Evolutionary conservation across 2,888 invertebrate genomes (phyloP).

Genomic region (Embidobia sp.): DNA sequence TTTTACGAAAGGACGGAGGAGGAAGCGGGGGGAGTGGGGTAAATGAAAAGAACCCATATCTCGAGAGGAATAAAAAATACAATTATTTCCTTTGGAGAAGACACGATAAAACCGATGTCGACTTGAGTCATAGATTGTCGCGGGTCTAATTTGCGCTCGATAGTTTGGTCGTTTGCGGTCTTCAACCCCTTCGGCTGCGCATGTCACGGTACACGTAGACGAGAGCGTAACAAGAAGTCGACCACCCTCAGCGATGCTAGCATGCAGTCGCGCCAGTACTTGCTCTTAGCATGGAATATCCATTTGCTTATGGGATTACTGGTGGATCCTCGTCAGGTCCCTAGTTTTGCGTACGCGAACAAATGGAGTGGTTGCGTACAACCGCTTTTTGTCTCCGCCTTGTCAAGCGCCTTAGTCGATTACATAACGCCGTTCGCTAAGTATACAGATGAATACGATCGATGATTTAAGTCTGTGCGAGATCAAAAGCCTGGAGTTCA

Average conservation of each 20-base stretch:
- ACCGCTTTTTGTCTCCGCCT: too few species aligned
- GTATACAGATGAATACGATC: too few species aligned
- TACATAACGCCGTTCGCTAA: slow-evolving; percentile 42
- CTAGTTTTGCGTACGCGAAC: slow-evolving; percentile 25
- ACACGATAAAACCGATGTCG: too few species aligned
- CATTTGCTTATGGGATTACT: slow-evolving; percentile 25
- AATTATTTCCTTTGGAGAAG: too few species aligned
- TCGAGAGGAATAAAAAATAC: too few species aligned
- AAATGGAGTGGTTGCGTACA: slow-evolving; percentile 26
- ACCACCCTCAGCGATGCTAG: slow-evolving; percentile 42
- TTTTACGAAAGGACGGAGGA: too few species aligned
- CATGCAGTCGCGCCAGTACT: slow-evolving; percentile 51
- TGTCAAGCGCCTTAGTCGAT: slow-evolving; percentile 65
- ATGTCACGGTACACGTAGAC: slow-evolving; percentile 38
- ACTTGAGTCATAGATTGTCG: slow-evolving; percentile 13
- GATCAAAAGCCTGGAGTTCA: too few species aligned
- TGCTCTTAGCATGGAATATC: slow-evolving; percentile 43
- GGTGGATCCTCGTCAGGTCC: slow-evolving; percentile 12
- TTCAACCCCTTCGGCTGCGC: slow-evolving; percentile 57
- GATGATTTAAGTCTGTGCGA: slow-evolving; percentile 28
- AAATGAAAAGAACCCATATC: too few species aligned
- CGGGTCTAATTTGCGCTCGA: slow-evolving; percentile 49
- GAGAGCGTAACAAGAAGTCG: slow-evolving; percentile 45
- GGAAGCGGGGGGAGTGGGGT: too few species aligned
- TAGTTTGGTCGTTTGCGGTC: slow-evolving; percentile 57